Base-by-base conservation (phyloP, 2,797 vertebrate genomes). In the Meda fulgida region DNA sequence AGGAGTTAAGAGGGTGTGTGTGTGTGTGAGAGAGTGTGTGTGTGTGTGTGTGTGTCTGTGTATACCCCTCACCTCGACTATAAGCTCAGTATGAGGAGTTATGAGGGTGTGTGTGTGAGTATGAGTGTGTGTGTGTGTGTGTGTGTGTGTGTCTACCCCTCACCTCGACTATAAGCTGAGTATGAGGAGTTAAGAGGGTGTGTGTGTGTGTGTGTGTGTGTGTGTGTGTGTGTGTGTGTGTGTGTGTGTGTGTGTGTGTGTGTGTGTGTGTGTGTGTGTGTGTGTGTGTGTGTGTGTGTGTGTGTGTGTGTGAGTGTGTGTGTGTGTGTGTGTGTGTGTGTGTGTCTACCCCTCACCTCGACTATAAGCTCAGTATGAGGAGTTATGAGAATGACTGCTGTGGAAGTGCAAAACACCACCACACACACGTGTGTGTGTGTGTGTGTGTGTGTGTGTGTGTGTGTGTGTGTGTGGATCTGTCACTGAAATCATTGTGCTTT, bases 81-180 rank as follows among this genome's bases (percentile, higher is more conserved):
- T 48, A 73, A 86, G 63, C 80, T 81, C 48, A 46, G 26, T 84
- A 78, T 75, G 63, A 85, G 84, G 60, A 80, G 55, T 60, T 60
- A 58, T 58, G 55, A 58, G 9, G 23, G n/a, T n/a, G n/a, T n/a
- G n/a, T n/a, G n/a, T n/a, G n/a, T n/a, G n/a, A n/a, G n/a, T n/a
- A n/a, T n/a, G n/a, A n/a, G n/a, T n/a, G n/a, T n/a, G n/a, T n/a
- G n/a, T n/a, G n/a, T n/a, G n/a, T n/a, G n/a, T n/a, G n/a, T n/a
- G n/a, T n/a, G 87, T 89, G n/a, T 85, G 58, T 53, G 65, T 66
- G 80, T 66, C 72, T 84, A 80, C 87, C 81, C 81, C 75, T 86
- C 34, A 81, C 79, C 71, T 72, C 31, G 55, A 73, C 73, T 85
- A 18, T 48, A 73, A 86, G 63, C 80, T 81, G 40, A 46, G 26